These are phyloP conservation scores for Phalera bucephala DNA, from an alignment of 2,888 invertebrate genomes.

Conservation along the genomic window DNA sequence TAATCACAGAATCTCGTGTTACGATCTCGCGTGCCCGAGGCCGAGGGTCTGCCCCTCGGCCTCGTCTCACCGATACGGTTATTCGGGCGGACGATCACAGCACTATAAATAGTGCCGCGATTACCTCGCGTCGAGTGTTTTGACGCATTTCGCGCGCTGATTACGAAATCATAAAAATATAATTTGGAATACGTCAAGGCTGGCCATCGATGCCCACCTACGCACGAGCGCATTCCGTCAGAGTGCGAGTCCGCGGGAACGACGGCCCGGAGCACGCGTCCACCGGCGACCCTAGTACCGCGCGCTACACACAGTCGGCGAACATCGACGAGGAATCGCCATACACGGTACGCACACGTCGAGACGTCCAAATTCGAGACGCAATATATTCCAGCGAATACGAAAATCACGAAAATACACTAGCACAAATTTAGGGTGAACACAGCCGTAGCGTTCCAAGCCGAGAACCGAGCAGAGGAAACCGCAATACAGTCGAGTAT, in stretches of 20 bases:
- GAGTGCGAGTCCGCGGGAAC: background rate
- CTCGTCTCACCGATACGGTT: too few relatives aligned
- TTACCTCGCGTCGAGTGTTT: conserved; percentile 23
- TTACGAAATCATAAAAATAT: conserved; percentile 39
- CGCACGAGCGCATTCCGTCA: too few relatives aligned
- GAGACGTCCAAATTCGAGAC: background rate
- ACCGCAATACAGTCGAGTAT: background rate
- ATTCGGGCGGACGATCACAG: conserved; percentile 7
- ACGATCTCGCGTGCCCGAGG: too few relatives aligned
- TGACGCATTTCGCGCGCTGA: conserved; percentile 23
- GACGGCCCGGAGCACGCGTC: background rate
- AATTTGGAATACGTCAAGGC: conserved; percentile 31
- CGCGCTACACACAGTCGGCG: background rate
- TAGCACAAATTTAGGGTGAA: background rate
- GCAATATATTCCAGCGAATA: background rate
- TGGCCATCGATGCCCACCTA: background rate
- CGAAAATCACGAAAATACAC: background rate
- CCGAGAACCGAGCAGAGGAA: background rate
- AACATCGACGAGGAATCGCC: background rate
- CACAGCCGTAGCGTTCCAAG: background rate
- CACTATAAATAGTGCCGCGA: conserved; percentile 19
- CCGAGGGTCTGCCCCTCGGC: too few relatives aligned
- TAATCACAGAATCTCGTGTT: too few relatives aligned
- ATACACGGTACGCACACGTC: background rate
- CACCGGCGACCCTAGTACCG: background rate